Base-by-base conservation (phyloP, 2,113 vertebrate species). In the Dipodomys ordii region DNA sequence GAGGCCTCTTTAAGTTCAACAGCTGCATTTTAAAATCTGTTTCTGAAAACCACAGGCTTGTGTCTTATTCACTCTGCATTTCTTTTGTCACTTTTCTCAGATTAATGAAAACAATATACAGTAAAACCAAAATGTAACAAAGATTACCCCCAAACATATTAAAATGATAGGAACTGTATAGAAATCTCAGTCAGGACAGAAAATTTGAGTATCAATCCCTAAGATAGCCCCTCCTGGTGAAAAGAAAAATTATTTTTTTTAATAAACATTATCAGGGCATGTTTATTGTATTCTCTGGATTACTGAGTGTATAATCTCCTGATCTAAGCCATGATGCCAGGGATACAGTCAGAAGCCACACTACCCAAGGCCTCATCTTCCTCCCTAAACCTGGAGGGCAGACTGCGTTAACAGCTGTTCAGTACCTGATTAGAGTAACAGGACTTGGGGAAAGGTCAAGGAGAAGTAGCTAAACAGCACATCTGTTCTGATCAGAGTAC, bases 361-460 rank as follows among this genome's bases (percentile, higher is more conserved):
- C 5, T 18, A 28, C 27, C 87, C 92, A 60, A 73, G 77, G 23
- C 57, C 76, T 91, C 77, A 89, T 94, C 49, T 83, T 39, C 32
- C 71, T 89, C 69, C 28, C 13, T 62, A 94, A 95, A 71, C 28
- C 39, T 94, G 67, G 91, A 95, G 49, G 57, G 18, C 68, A 94
- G 69, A 80, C 95, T 91, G 93, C 92, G 97, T 94, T 92, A 96
- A 71, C 67, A 96, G 76, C 0, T 22, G 83, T 78, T 96, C 39
- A 88, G 91, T 93, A 92, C 89, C 94, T 97, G 91, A 90, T 82
- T 84, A 32, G 83, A 96, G 88, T 96, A 96, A 94, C 6, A 20
- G 60, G 93, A 93, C 77, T 94, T 96, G 67, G 92, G 76, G 92
- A 96, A 95, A 97, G 83, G 73, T 88, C 87, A 95, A 93, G 78